Base-by-base conservation (phyloP, 2,888 invertebrate species). In the Aporophyla nigra region DNA sequence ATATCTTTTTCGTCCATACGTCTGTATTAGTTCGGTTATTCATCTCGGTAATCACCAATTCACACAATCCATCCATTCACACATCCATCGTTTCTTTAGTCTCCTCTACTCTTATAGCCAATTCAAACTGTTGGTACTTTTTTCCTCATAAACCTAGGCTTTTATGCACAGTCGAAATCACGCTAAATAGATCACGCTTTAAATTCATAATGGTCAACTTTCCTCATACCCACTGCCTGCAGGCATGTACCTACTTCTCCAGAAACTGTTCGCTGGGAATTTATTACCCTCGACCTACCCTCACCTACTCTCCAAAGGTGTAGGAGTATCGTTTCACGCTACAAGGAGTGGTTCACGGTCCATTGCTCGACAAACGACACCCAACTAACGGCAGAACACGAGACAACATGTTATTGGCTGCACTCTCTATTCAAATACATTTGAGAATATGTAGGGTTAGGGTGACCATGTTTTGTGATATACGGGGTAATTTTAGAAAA, bases 361-460 rank as follows among this genome's bases (percentile, higher is more conserved):
- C 63, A 69, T 62, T 75, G 68, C 16, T 66, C 81, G n/a, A 49
- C 73, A 70, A 85, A 77, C 73, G 61, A 56, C 59, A 62, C 71
- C 62, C 27, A 33, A 62, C 71, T 74, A 86, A 83, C 83, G 40
- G n/a, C 43, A 65, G 59, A 70, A 69, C 75, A 58, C 74, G 80
- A 84, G 79, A 83, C 82, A 82, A 82, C 84, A 78, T 80, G 84
- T 89, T 91, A 91, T 89, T 90, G 88, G 80, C 74, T 90, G 88
- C 89, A 88, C 67, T 90, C 88, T 88, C 85, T 87, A 90, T 90
- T 91, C 88, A 90, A 90, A 91, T 89, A 82, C 82, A 78, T 83
- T 76, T 79, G 69, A 81, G 67, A 81, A 80, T 75, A 83, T 78
- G 67, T 71, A 63, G 65, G n/a, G 59, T 58, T 79, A 87, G 82